Conservation (phyloP, 2,797 vertebrate species). For the Amazona ochrocephala region DNA sequence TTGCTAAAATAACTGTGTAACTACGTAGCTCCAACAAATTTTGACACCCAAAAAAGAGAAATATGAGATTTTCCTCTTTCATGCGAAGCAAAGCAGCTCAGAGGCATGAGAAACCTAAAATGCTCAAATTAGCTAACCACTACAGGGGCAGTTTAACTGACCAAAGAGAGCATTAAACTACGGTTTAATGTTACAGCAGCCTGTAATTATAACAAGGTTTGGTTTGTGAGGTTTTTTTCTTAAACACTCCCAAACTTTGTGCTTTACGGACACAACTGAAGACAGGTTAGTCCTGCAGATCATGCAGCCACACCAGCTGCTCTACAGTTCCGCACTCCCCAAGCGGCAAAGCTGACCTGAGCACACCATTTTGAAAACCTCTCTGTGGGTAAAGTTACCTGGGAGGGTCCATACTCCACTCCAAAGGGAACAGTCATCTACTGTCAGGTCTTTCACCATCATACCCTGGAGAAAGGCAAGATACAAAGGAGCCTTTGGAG, state of each 20-base stretch:
- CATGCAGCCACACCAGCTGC: fast-evolving
- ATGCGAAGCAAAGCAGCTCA: background rate
- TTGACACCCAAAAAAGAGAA: background rate
- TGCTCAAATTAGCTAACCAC: background rate
- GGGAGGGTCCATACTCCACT: background rate
- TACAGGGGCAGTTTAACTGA: background rate
- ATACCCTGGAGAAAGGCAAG: background rate
- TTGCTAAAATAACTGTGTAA: background rate
- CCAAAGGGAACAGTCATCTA: background rate
- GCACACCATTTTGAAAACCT: fast-evolving
- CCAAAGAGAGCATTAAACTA: background rate
- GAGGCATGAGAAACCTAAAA: background rate
- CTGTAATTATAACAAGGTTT: background rate
- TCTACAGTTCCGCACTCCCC: background rate
- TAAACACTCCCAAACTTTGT: background rate
- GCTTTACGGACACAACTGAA: background rate
- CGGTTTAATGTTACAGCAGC: background rate
- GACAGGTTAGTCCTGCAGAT: background rate
- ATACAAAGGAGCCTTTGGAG: background rate
- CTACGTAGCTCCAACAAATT: background rate
- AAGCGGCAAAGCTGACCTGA: background rate
- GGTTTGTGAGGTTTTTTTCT: background rate
- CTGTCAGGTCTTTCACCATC: background rate
- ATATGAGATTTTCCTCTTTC: background rate
- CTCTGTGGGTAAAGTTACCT: background rate